Percentiles rank a stretch among this genome's conserved stretches.
phyloP scores from a whole-genome alignment of 1,140 invertebrate genomes.

The Drosophila sechellia region DNA sequence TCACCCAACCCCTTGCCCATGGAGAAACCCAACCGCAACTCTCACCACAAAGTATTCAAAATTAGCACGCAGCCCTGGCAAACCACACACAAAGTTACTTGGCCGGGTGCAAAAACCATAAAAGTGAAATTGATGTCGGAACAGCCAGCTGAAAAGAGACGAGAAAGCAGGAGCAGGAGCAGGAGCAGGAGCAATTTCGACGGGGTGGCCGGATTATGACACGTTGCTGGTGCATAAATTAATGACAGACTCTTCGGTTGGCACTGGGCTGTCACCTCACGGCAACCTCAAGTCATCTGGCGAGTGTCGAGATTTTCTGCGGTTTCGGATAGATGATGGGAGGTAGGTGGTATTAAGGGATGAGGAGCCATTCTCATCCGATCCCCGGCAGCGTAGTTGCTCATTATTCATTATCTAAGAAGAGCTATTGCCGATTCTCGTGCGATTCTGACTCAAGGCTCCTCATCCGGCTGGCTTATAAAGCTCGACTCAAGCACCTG shows the following conservation, averaged over 20 bases:
- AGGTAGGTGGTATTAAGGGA: neutral
- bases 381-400: neutral
- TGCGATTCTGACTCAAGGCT: neutral
- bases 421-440: neutral
- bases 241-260: constrained; percentile 34
- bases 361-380: neutral
- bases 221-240: constrained; percentile 59
- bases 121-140: constrained; percentile 52
- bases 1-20: neutral
- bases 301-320: constrained; percentile 34
- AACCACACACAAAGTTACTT: constrained; percentile 44
- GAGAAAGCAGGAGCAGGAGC: neutral
- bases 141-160: neutral
- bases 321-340: constrained; percentile 18
- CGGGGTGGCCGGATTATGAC: constrained; percentile 49
- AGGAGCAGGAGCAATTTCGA: neutral
- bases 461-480: too few relatives aligned
- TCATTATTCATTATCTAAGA: constrained; percentile 13
- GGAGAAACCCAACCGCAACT: constrained; percentile 11
- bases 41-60: constrained; percentile 63
- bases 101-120: constrained; percentile 43
- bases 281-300: constrained; percentile 48
- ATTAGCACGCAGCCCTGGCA: constrained; percentile 52
- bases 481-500: too few relatives aligned
- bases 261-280: constrained; percentile 46